phyloP scores from a whole-genome alignment of 92 coral and sea anemone species.

The Siderastrea radians region DNA sequence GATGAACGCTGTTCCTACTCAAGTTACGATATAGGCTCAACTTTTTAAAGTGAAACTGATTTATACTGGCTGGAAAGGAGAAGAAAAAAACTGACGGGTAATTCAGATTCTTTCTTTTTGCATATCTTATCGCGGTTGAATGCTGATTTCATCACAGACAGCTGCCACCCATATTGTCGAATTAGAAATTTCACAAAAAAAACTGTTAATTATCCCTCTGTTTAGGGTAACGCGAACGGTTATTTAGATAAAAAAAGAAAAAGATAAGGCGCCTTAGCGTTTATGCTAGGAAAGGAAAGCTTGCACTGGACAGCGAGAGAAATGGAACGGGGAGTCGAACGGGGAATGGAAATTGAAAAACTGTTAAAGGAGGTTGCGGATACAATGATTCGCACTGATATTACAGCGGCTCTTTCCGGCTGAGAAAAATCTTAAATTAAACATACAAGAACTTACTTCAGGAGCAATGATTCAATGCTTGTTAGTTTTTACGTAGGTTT shows the following conservation, averaged over 20 bases:
- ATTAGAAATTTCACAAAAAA: conserved; percentile 37
- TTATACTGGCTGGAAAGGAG: neutral
- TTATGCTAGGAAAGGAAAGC: conserved; percentile 1
- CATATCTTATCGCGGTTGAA: conserved; percentile 24
- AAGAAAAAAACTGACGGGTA: neutral
- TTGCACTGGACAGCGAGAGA: conserved; percentile 2
- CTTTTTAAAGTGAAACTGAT: neutral
- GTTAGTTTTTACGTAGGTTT: neutral
- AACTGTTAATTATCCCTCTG: conserved; percentile 40
- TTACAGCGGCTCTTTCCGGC: neutral
- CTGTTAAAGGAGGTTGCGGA: neutral
- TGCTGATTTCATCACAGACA: conserved; percentile 22
- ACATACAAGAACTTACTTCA: neutral
- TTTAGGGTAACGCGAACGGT: conserved; percentile 53
- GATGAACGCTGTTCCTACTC: neutral
- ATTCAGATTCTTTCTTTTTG: conserved; percentile 4
- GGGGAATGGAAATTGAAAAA: too few relatives aligned
- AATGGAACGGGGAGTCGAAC: neutral
- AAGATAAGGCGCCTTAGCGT: conserved; percentile 35
- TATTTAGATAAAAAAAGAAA: conserved; percentile 45
- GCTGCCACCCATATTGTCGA: conserved; percentile 57
- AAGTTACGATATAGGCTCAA: neutral
- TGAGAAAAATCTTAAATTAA: neutral
- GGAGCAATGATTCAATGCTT: neutral
- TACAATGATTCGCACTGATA: neutral